These are phyloP conservation scores for Monodelphis domestica DNA, from an alignment of 2,797 vertebrate genomes.

Conservation along the genomic window DNA sequence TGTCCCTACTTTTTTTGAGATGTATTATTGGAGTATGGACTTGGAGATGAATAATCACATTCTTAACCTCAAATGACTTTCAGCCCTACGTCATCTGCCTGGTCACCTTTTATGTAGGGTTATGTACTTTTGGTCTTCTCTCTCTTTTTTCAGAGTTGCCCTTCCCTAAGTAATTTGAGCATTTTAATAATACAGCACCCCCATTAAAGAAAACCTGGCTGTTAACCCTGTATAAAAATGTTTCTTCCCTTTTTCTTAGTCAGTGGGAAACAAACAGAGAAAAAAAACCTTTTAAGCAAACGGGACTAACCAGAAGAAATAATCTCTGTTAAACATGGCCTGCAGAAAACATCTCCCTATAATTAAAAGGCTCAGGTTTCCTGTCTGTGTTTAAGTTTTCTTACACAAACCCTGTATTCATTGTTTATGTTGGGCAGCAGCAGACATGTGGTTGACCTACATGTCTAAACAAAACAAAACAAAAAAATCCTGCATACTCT, in stretches of 20 bases:
- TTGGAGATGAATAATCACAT: background rate
- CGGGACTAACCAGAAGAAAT: constrained; percentile 47
- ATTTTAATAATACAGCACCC: background rate
- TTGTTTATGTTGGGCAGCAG: constrained; percentile 56
- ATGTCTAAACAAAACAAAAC: constrained; percentile 61
- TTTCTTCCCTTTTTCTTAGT: constrained; percentile 24
- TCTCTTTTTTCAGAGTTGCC: background rate
- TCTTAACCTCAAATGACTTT: background rate
- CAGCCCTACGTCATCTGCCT: background rate
- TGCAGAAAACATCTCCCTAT: background rate
- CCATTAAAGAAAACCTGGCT: background rate
- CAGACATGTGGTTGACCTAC: constrained; percentile 71
- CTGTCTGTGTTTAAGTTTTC: constrained; percentile 54
- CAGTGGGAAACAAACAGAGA: constrained; percentile 11
- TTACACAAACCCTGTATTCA: background rate
- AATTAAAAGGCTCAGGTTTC: background rate
- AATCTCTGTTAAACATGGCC: background rate
- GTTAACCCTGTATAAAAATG: background rate
- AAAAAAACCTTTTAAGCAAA: constrained; percentile 20
- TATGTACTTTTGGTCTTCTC: background rate
- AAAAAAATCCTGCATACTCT: constrained; percentile 61
- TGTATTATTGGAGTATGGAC: no score
- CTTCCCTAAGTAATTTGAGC: background rate
- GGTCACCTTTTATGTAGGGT: background rate
- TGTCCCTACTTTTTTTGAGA: no score